Percentiles rank a stretch among this genome's conserved stretches.
phyloP scores from a whole-genome alignment of 2,888 invertebrate genomes.

The Heteromyza rotundicornis region DNA sequence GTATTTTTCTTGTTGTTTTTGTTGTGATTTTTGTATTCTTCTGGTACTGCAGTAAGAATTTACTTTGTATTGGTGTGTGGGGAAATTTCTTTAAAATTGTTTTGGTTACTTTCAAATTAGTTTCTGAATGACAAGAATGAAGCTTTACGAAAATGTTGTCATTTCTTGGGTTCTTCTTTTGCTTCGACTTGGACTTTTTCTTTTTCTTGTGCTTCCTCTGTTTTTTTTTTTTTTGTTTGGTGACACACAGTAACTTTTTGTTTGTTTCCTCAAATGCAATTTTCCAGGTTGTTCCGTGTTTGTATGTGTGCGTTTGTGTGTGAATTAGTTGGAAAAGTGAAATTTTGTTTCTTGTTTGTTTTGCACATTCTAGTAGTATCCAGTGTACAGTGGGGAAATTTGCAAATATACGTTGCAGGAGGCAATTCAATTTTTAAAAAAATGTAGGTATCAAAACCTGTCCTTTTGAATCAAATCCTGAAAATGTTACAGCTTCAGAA shows the following conservation, averaged over 20 bases:
- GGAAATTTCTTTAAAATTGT: constrained; percentile 55
- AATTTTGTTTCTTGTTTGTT: constrained; percentile 44
- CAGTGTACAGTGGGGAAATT: too few relatives aligned
- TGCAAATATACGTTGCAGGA: too few relatives aligned
- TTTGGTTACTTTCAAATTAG: constrained; percentile 57
- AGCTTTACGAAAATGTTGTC: constrained; percentile 55
- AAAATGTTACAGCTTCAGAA: too few relatives aligned
- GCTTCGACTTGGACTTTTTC: too few relatives aligned
- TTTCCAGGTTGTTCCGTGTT: constrained; percentile 35
- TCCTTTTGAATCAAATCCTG: too few relatives aligned
- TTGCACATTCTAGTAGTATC: too few relatives aligned
- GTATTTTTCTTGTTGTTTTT: constrained; percentile 17
- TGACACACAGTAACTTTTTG: constrained; percentile 44
- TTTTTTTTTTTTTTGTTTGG: constrained; percentile 9
- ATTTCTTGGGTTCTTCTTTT: constrained; percentile 37
- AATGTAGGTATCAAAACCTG: too few relatives aligned
- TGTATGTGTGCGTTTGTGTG: background rate
- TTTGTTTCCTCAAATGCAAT: constrained; percentile 52
- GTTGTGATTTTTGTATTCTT: constrained; percentile 15
- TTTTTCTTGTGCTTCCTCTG: constrained; percentile 12
- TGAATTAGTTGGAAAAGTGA: constrained; percentile 39
- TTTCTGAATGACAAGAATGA: constrained; percentile 52
- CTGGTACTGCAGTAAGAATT: background rate
- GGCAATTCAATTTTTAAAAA: too few relatives aligned
- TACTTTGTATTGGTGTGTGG: constrained; percentile 5